A percentile compares a stretch with the other conserved stretches of the same genome.
These are phyloP conservation scores for Ooceraea biroi DNA, from an alignment of 1,140 invertebrate genomes.

Conservation along the genomic window DNA sequence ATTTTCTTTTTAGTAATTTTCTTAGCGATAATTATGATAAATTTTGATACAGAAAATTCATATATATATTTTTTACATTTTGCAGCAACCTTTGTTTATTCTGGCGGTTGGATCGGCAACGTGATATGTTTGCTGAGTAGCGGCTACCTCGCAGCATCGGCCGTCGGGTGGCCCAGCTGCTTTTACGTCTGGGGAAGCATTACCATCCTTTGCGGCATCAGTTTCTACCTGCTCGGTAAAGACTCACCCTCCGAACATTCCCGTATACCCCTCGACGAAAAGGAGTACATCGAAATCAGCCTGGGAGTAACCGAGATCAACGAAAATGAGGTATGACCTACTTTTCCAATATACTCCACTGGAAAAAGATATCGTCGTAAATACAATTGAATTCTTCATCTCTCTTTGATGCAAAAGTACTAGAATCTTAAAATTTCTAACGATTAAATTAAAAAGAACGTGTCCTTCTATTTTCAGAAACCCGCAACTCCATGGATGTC, in stretches of 20 bases:
- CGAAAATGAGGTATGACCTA: slow-evolving; percentile 80
- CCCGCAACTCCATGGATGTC: slow-evolving; percentile 91
- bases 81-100: slow-evolving; percentile 82
- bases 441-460: neutral
- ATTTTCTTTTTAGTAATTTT: neutral
- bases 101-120: slow-evolving; percentile 88
- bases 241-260: slow-evolving; percentile 86
- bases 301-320: slow-evolving; percentile 84
- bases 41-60: slow-evolving; percentile 6
- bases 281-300: slow-evolving; percentile 85
- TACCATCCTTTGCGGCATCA: slow-evolving; percentile 77
- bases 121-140: slow-evolving; percentile 88
- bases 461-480: slow-evolving; percentile 79
- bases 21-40: neutral
- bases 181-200: slow-evolving; percentile 88
- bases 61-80: slow-evolving; percentile 7
- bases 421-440: neutral
- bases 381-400: slow-evolving; percentile 10
- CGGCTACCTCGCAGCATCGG: slow-evolving; percentile 87
- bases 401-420: neutral
- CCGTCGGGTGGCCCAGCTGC: slow-evolving; percentile 88
- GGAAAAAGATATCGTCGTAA: neutral
- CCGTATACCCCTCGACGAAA: slow-evolving; percentile 82
- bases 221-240: slow-evolving; percentile 82
- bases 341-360: neutral